Evolutionary conservation across 2,113 vertebrate genomes (phyloP).

Genomic region (Passer domesticus): DNA sequence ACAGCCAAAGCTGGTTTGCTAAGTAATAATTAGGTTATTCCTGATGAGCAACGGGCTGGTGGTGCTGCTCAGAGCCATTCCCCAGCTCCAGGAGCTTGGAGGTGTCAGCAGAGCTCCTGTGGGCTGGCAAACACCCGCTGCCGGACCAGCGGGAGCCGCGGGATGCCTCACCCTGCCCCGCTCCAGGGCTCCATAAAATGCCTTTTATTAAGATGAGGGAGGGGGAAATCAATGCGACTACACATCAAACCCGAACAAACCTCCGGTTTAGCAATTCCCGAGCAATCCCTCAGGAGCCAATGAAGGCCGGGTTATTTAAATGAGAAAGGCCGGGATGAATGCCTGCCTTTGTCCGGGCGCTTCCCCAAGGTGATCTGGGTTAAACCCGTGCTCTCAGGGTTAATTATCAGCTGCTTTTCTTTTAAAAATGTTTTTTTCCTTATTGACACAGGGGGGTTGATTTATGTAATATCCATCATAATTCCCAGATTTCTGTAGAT

Average conservation of each 20-base stretch:
- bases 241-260: background rate
- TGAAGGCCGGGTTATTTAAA: conserved; percentile 42
- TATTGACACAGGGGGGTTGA: background rate
- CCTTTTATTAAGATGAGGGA: background rate
- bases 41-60: background rate
- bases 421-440: conserved; percentile 17
- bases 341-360: background rate
- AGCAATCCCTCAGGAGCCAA: conserved; percentile 1
- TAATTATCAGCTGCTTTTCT: conserved; percentile 40
- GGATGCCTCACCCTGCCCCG: background rate
- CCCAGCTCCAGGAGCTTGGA: fast-evolving
- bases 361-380: conserved; percentile 24
- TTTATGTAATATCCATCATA: conserved; percentile 22
- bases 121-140: background rate
- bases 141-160: background rate
- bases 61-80: fast-evolving
- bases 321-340: conserved; percentile 30
- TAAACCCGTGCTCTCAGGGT: conserved; percentile 3
- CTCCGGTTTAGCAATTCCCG: background rate
- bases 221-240: background rate
- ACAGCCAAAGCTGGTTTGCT: background rate
- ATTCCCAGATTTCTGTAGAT: conserved; percentile 15
- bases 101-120: background rate
- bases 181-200: background rate
- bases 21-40: background rate